Percentiles rank a stretch among this genome's conserved stretches.
Conservation (phyloP, 2,797 vertebrate species). For the Parotocinclus haroldoi region DNA sequence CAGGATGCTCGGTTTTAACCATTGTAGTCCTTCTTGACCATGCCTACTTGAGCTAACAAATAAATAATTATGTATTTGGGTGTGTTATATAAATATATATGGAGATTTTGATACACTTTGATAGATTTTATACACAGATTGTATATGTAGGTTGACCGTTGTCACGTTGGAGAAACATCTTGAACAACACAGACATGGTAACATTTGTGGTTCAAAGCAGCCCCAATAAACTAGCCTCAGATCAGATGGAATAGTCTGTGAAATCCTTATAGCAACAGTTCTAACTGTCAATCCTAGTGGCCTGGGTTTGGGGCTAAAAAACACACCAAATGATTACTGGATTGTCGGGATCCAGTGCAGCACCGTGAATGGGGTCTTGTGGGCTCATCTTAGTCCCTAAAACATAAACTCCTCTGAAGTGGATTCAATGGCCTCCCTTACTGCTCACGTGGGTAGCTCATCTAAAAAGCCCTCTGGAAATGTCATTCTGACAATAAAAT, state of each 20-base stretch:
- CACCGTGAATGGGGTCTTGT: background rate
- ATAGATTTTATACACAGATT: no score
- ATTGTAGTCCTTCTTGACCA: no score
- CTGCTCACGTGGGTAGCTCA: constrained; percentile 14
- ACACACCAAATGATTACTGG: constrained; percentile 36
- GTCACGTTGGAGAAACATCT: no score
- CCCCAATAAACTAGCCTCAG: background rate
- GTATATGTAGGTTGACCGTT: no score
- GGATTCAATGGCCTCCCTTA: constrained; percentile 31
- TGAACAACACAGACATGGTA: no score
- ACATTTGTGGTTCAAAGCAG: no score
- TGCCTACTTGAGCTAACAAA: no score
- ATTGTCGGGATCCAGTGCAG: constrained; percentile 41
- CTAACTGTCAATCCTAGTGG: constrained; percentile 31
- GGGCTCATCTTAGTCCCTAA: constrained; percentile 24
- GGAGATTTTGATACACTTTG: no score
- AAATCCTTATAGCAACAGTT: constrained; percentile 1
- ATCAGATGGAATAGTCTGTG: constrained; percentile 11
- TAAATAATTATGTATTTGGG: no score
- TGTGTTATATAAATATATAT: no score
- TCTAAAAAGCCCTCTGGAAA: constrained; percentile 20
- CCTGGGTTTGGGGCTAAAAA: constrained; percentile 41
- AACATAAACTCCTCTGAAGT: constrained; percentile 40
- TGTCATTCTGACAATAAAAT: background rate
- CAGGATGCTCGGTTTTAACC: no score